Percentiles rank a stretch among this genome's conserved stretches.
These are phyloP conservation scores for Ondatra zibethicus DNA, from an alignment of 2,113 vertebrate genomes.

Conservation along the genomic window DNA sequence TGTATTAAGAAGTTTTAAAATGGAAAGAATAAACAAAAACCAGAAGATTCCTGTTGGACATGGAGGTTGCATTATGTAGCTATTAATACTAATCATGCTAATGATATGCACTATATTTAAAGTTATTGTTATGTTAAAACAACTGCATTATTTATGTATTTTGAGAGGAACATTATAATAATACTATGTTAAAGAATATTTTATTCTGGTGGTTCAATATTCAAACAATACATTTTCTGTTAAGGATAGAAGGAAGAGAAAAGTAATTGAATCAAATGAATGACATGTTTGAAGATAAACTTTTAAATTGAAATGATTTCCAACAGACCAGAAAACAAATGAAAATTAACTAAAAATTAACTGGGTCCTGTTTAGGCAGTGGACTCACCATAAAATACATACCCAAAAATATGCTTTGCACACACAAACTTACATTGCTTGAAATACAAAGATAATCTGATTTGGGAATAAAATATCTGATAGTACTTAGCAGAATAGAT, in stretches of 20 bases:
- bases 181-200: background rate
- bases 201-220: background rate
- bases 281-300: background rate
- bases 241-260: background rate
- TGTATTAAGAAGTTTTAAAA: background rate
- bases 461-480: background rate
- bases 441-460: background rate
- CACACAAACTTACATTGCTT: background rate
- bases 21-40: background rate
- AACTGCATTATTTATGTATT: background rate
- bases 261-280: background rate
- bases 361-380: background rate
- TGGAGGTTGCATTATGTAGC: fast-evolving
- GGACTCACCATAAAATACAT: background rate
- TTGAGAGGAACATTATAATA: background rate
- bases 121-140: background rate
- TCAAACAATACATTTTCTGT: background rate
- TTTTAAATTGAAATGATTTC: background rate
- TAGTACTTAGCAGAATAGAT: background rate
- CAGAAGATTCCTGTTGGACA: too few relatives aligned
- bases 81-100: background rate
- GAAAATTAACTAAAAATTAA: background rate
- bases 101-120: background rate
- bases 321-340: background rate
- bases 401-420: background rate